Evolutionary conservation across 2,888 invertebrate species (phyloP).

Genomic region (Chrysolina oricalcia): DNA sequence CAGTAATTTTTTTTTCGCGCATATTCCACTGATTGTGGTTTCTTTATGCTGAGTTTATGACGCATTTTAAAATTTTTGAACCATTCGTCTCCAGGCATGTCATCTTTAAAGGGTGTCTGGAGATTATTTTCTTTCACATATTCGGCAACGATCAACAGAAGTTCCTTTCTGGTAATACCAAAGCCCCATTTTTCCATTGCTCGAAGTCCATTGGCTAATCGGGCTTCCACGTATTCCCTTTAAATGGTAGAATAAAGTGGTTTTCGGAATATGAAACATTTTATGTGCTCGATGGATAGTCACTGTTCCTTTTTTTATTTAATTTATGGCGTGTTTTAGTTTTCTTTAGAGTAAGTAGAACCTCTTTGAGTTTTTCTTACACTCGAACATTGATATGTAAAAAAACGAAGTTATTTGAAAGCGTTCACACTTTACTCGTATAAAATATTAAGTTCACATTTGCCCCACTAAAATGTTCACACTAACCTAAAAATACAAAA

Average conservation of each 20-base stretch:
- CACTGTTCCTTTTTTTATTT: conserved; percentile 22
- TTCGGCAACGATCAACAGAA: conserved; percentile 51
- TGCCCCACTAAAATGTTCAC: conserved; percentile 7
- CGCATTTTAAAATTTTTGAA: conserved; percentile 55
- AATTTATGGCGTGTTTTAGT: background rate
- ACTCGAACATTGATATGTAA: background rate
- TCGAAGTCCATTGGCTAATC: background rate
- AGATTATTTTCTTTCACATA: conserved; percentile 55
- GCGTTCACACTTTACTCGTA: conserved; percentile 11
- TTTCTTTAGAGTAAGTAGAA: conserved; percentile 7
- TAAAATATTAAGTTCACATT: conserved; percentile 16
- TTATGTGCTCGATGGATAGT: conserved; percentile 7
- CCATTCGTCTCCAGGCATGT: conserved; percentile 57
- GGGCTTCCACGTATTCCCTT: background rate
- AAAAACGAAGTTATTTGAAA: conserved; percentile 7
- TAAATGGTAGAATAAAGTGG: background rate
- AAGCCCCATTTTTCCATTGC: background rate
- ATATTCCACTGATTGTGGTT: conserved; percentile 63
- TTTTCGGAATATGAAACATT: conserved; percentile 1
- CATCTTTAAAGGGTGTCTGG: conserved; percentile 56
- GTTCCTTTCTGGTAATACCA: conserved; percentile 50
- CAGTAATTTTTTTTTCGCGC: conserved; percentile 56
- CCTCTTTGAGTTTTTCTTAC: conserved; percentile 3
- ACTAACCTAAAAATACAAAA: background rate
- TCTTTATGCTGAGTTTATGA: conserved; percentile 62